A percentile compares a stretch with the other conserved stretches of the same genome.
Conservation (phyloP, 2,113 vertebrate species). For the Hepsetus odoe region DNA sequence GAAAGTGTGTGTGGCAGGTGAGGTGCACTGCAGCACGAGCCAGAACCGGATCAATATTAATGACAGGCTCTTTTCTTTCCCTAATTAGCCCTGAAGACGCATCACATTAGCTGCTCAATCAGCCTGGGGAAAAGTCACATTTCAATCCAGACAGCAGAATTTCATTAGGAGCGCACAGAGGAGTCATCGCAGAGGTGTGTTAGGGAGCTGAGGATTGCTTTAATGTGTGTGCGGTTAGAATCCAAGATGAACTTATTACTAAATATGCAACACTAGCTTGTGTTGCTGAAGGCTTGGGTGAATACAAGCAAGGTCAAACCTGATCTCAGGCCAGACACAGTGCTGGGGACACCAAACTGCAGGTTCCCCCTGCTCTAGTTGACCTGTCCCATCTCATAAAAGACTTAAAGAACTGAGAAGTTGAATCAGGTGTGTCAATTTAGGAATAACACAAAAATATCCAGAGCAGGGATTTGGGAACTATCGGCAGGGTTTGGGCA, state of each 20-base stretch:
- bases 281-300: constrained; percentile 1
- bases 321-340: not conserved
- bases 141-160: constrained; percentile 46
- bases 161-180: constrained; percentile 44
- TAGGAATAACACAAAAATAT: not conserved
- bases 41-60: constrained; percentile 59
- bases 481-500: not conserved
- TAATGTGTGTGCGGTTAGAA: not conserved
- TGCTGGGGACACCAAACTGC: not conserved
- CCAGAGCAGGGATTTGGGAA: not conserved
- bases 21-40: constrained; percentile 34
- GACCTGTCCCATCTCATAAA: constrained; percentile 1
- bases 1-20: constrained; percentile 54
- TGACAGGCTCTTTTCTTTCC: constrained; percentile 39
- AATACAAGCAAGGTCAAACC: not conserved
- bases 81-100: constrained; percentile 52
- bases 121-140: constrained; percentile 49
- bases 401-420: not conserved
- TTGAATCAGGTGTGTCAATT: not conserved
- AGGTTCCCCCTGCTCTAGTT: not conserved
- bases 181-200: constrained; percentile 20
- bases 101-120: constrained; percentile 48
- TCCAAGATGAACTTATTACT: constrained; percentile 33
- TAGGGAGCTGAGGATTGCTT: constrained; percentile 25
- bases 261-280: not conserved